Evolutionary conservation across 2,888 invertebrate species (phyloP).

Genomic region (Atethmia centrago): DNA sequence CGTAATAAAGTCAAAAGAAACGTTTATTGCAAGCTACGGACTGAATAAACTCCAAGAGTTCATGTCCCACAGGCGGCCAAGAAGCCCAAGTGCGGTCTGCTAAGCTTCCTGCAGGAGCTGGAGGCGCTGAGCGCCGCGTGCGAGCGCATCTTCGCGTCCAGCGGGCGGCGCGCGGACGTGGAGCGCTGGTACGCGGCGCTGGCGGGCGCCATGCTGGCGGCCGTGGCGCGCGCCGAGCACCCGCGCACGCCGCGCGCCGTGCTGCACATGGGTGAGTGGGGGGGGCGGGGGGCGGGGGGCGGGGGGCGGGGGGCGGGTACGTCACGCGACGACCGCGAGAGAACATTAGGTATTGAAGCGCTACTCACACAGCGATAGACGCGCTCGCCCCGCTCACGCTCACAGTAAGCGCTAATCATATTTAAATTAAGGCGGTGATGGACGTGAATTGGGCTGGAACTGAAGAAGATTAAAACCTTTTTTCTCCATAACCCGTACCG

Average conservation of each 20-base stretch:
- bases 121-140: constrained; percentile 94
- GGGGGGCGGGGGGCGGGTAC: no score
- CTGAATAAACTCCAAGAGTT: background rate
- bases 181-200: constrained; percentile 97
- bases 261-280: constrained; percentile 66
- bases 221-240: constrained; percentile 80
- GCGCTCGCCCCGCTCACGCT: no score
- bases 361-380: no score
- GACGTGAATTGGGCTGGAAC: no score
- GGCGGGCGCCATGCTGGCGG: constrained; percentile 95
- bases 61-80: constrained; percentile 88
- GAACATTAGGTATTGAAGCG: no score
- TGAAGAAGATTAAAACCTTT: no score
- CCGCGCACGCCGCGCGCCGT: constrained; percentile 94
- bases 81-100: constrained; percentile 95
- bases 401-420: no score
- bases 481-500: no score
- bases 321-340: no score
- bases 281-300: no score
- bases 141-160: constrained; percentile 94
- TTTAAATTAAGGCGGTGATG: no score
- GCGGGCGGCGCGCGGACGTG: constrained; percentile 92
- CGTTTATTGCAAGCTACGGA: background rate
- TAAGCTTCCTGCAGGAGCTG: constrained; percentile 97
- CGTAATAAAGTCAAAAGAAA: background rate